Percentiles rank a stretch among this genome's conserved stretches.
Evolutionary conservation across 2,888 invertebrate genomes (phyloP).

Genomic region (Tuberolachnus salignus): DNA sequence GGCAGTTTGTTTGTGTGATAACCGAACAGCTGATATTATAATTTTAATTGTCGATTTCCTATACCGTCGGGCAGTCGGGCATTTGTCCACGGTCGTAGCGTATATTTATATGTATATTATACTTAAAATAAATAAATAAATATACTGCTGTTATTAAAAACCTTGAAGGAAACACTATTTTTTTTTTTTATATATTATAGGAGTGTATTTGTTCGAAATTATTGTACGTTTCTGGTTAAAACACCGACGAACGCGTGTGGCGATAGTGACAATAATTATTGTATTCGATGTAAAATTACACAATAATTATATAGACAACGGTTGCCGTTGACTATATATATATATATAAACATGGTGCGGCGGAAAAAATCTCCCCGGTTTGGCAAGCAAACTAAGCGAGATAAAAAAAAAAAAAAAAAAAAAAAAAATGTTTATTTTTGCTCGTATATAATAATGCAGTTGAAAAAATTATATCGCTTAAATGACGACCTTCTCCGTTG

Average conservation of each 20-base stretch:
- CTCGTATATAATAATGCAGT: no score
- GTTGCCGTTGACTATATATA: not conserved
- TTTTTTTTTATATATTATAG: no score
- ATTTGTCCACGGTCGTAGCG: not conserved
- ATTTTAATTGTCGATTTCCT: slow-evolving; percentile 1
- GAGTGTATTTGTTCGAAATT: not conserved
- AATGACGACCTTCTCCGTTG: no score
- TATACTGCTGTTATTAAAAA: not conserved
- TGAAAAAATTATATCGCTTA: no score
- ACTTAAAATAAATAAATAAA: no score
- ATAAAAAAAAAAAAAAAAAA: no score
- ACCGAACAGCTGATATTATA: not conserved
- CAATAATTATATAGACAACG: not conserved
- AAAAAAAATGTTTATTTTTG: no score
- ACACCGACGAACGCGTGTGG: not conserved
- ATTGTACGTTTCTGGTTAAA: not conserved
- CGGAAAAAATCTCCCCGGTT: no score
- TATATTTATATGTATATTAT: no score
- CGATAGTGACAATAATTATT: not conserved
- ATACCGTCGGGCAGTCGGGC: not conserved
- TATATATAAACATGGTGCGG: no score
- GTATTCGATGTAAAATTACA: not conserved
- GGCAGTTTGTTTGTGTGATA: no score
- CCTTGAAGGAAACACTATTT: slow-evolving; percentile 3
- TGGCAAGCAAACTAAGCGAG: no score